phyloP scores from a whole-genome alignment of 2,888 invertebrate genomes.

The Spisula subtruncata region DNA sequence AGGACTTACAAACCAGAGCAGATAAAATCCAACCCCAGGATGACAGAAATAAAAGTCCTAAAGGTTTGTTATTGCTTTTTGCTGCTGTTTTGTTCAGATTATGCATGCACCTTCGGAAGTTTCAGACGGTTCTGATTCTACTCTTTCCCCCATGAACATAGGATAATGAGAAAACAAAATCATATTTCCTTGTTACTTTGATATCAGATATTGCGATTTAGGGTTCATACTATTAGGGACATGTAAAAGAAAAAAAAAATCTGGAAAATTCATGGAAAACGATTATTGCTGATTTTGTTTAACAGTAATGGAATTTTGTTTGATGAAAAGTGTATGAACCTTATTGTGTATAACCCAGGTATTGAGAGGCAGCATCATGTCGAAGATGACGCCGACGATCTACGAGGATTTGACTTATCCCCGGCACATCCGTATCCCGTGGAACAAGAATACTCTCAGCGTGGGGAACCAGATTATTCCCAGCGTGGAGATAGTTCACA shows the following conservation, averaged over 20 bases:
- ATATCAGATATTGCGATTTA: no score
- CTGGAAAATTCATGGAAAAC: no score
- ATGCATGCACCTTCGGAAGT: background rate
- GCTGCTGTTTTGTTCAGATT: background rate
- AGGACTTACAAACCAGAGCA: constrained; percentile 73
- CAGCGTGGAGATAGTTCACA: constrained; percentile 63
- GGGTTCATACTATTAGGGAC: no score
- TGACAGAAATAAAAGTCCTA: constrained; percentile 57
- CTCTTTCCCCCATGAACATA: no score
- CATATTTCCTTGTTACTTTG: no score
- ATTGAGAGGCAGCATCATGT: constrained; percentile 69
- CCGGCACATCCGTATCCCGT: constrained; percentile 67
- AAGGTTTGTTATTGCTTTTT: constrained; percentile 43
- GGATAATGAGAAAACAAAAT: no score
- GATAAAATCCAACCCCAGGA: constrained; percentile 42
- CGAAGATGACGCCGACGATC: constrained; percentile 68
- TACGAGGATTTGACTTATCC: constrained; percentile 74
- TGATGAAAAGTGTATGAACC: no score
- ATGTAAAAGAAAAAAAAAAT: no score
- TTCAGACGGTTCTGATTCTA: no score
- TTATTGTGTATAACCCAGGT: constrained; percentile 48
- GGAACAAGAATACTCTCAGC: constrained; percentile 53
- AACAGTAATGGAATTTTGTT: no score
- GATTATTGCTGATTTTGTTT: no score
- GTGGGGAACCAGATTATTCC: constrained; percentile 43